These are phyloP conservation scores for Poecilia latipinna DNA, from an alignment of 2,113 vertebrate genomes.

Conservation along the genomic window DNA sequence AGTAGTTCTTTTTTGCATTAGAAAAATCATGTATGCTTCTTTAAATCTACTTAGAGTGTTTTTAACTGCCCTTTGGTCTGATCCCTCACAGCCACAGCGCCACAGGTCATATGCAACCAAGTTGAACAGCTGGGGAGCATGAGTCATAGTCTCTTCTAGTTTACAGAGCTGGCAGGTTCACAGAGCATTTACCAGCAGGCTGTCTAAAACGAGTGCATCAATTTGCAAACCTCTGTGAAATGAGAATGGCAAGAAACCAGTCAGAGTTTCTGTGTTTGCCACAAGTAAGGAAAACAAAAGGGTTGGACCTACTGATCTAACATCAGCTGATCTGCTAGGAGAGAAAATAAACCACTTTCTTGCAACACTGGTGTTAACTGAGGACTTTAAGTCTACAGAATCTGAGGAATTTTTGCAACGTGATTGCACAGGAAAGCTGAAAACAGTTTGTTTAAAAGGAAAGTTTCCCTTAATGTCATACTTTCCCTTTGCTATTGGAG, in stretches of 20 bases:
- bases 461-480: too few relatives aligned
- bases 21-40: constrained; percentile 14
- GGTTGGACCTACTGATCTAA: constrained; percentile 25
- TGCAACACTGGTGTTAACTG: constrained; percentile 40
- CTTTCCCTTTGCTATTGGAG: too few relatives aligned
- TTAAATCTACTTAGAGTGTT: background rate
- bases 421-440: background rate
- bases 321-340: constrained; percentile 48
- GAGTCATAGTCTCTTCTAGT: constrained; percentile 23
- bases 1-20: background rate
- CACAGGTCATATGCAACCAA: constrained; percentile 19
- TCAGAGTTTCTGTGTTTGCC: constrained; percentile 26
- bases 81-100: background rate
- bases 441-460: background rate
- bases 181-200: constrained; percentile 49
- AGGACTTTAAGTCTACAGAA: constrained; percentile 40
- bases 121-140: constrained; percentile 46
- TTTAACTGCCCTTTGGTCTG: background rate
- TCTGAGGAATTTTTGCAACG: constrained; percentile 39
- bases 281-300: constrained; percentile 41
- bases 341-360: constrained; percentile 52
- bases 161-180: constrained; percentile 26
- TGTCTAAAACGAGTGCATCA: constrained; percentile 24
- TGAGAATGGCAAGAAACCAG: constrained; percentile 43
- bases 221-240: constrained; percentile 35